Evolutionary conservation across 2,113 vertebrate genomes (phyloP).

Genomic region (Phalacrocorax carbo): DNA sequence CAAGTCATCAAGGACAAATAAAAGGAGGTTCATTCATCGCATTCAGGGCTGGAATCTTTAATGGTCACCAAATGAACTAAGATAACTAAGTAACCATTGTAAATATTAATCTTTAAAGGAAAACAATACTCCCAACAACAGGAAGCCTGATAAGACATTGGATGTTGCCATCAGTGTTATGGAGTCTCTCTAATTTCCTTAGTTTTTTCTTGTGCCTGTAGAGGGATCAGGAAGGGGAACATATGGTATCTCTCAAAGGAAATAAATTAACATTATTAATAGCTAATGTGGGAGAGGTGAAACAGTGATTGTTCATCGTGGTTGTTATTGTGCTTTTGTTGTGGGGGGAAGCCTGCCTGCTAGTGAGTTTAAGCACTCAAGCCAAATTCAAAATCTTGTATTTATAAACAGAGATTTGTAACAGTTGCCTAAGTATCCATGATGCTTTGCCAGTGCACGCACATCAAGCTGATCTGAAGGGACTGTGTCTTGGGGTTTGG

Average conservation of each 20-base stretch:
- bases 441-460: conserved; percentile 41
- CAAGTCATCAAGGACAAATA: conserved; percentile 69
- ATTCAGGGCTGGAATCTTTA: conserved; percentile 61
- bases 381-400: conserved; percentile 41
- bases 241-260: conserved; percentile 58
- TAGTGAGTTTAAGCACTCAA: conserved; percentile 31
- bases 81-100: conserved; percentile 70
- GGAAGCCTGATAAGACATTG: conserved; percentile 67
- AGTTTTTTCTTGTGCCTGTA: conserved; percentile 54
- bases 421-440: conserved; percentile 33
- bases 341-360: conserved; percentile 37
- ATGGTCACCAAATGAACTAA: conserved; percentile 64
- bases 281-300: conserved; percentile 65
- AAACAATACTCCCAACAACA: conserved; percentile 67
- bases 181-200: conserved; percentile 59
- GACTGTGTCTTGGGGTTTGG: background rate
- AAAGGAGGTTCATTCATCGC: conserved; percentile 65
- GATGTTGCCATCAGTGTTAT: conserved; percentile 60
- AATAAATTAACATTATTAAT: conserved; percentile 69
- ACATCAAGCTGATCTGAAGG: background rate
- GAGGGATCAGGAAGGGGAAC: conserved; percentile 52
- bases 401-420: conserved; percentile 62
- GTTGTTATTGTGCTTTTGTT: conserved; percentile 58
- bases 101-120: conserved; percentile 72
- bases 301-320: conserved; percentile 47